phyloP scores from a whole-genome alignment of 1,140 invertebrate species.

The Drosophila repleta region DNA sequence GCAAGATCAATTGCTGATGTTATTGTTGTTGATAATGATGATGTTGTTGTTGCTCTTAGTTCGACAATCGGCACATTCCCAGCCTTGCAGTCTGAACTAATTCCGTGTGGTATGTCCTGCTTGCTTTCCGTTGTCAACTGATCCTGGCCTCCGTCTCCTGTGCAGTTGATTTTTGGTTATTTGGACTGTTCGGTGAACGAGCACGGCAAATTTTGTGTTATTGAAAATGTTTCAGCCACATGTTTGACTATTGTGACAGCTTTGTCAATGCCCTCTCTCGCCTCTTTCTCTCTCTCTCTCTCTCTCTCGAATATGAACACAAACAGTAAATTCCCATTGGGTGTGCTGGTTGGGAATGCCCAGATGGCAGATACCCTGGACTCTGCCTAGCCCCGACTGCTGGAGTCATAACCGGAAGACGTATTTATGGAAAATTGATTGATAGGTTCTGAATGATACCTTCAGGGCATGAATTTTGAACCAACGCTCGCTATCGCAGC shows the following conservation, averaged over 20 bases:
- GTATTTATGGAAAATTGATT: too few relatives aligned
- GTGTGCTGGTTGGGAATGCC: too few relatives aligned
- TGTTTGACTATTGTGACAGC: slow-evolving; percentile 44
- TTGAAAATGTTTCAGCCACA: slow-evolving; percentile 25
- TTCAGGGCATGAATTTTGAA: too few relatives aligned
- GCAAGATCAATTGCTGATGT: neutral
- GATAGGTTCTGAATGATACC: too few relatives aligned
- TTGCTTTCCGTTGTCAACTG: neutral
- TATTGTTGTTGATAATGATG: neutral
- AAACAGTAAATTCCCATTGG: too few relatives aligned
- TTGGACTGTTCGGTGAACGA: slow-evolving; percentile 22
- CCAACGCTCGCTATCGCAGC: too few relatives aligned
- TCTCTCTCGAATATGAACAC: too few relatives aligned
- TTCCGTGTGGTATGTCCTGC: neutral
- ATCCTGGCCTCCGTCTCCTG: neutral
- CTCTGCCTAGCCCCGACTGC: too few relatives aligned
- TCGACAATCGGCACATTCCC: neutral
- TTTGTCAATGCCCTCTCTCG: neutral
- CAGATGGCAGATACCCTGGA: too few relatives aligned
- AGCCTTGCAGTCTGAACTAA: neutral
- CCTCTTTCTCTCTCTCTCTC: too few relatives aligned
- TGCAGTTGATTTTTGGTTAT: slow-evolving; percentile 1
- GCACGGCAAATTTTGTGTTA: slow-evolving; percentile 56
- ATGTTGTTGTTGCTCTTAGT: neutral
- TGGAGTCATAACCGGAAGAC: too few relatives aligned